Percentiles rank a stretch among this genome's conserved stretches.
These are phyloP conservation scores for Otis tarda DNA, from an alignment of 2,113 vertebrate species.

Conservation along the genomic window DNA sequence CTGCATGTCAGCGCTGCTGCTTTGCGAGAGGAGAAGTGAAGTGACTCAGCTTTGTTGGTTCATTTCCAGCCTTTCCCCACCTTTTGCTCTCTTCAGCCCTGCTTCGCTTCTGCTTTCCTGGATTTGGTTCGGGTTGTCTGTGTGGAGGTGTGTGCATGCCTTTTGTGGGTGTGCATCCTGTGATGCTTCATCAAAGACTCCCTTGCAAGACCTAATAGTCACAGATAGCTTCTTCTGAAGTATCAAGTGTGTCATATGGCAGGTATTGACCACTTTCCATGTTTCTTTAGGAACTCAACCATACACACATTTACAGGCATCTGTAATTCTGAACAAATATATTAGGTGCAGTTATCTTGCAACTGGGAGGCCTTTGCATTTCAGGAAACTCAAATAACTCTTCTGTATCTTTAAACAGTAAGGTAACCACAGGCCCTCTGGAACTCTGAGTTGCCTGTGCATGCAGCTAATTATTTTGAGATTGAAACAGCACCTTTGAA, in stretches of 20 bases:
- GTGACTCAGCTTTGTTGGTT: not conserved
- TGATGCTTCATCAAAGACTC: not conserved
- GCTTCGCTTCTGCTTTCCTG: not conserved
- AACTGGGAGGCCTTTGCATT: not conserved
- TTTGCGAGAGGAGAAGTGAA: not conserved
- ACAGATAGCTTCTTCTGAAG: not conserved
- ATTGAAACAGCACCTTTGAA: slow-evolving; percentile 53
- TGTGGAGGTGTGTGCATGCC: not conserved
- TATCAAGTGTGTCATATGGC: not conserved
- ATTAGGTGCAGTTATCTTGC: not conserved
- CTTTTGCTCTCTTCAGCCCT: not conserved
- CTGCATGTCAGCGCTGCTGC: not conserved
- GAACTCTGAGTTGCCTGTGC: not conserved
- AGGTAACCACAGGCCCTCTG: not conserved
- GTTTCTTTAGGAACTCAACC: not conserved
- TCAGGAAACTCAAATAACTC: not conserved
- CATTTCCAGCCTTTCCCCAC: not conserved
- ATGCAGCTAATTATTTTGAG: slow-evolving; percentile 55
- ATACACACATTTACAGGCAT: rapidly evolving
- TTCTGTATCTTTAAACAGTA: not conserved
- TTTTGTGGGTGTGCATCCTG: not conserved
- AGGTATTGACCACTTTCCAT: rapidly evolving
- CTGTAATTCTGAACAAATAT: not conserved
- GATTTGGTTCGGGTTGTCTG: not conserved
- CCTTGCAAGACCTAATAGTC: not conserved